Evolutionary conservation across 2,113 vertebrate species (phyloP).

Genomic region (Otus sunia): DNA sequence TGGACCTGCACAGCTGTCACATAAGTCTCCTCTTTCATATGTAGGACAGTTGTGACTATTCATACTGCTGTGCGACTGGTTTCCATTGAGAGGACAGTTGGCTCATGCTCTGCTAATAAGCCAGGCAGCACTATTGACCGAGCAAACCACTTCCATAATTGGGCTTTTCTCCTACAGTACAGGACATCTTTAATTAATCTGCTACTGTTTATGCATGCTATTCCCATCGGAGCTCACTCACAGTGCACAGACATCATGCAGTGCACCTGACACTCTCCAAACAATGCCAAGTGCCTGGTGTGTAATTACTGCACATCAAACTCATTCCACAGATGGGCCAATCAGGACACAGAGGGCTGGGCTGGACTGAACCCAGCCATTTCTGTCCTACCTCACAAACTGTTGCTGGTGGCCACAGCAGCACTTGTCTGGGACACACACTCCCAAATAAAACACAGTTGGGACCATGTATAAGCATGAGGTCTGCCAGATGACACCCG

Average conservation of each 20-base stretch:
- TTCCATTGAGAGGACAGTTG: background rate
- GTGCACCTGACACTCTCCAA: background rate
- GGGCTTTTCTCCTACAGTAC: background rate
- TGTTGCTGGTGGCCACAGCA: background rate
- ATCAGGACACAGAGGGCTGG: background rate
- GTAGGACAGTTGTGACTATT: background rate
- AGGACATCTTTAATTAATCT: conserved; percentile 45
- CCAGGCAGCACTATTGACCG: background rate
- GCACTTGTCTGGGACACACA: background rate
- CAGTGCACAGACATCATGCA: background rate
- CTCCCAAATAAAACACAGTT: background rate
- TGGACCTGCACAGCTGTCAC: background rate
- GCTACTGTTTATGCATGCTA: background rate
- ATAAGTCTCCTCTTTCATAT: fast-evolving
- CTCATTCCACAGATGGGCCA: background rate
- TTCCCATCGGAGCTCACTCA: background rate
- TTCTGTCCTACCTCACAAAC: background rate
- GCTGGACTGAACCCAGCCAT: background rate
- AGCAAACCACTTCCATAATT: background rate
- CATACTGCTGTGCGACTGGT: background rate
- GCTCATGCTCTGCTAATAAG: background rate
- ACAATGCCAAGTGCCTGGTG: background rate
- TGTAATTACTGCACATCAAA: background rate
- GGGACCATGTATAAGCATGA: fast-evolving
- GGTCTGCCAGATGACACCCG: background rate